Evolutionary conservation across 2,113 vertebrate species (phyloP), one percentile per base, ranked within the genome.

Genomic region (Toxotes jaculatrix): DNA sequence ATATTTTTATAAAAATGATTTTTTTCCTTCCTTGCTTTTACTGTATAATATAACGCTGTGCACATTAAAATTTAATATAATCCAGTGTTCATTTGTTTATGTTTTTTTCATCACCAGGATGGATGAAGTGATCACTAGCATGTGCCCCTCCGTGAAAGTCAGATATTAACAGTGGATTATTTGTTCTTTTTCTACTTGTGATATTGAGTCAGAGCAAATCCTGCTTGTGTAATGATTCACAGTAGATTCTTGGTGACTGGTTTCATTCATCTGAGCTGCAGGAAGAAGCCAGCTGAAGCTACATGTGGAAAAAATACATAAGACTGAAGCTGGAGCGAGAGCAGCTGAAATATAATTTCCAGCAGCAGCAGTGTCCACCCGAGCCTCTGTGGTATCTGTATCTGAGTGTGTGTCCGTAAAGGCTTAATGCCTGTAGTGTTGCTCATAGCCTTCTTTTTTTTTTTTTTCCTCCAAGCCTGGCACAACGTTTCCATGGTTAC

Each of bases 11-110:
- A 89, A 89, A 65, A 89, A 85, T 8, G 11, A 83, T 56, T 91
- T 80, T 49, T 88, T 83, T 72, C 70, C 82, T 91, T 89, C 45
- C 69, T 91, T 93, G 92, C 92, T 94, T 95, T 93, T 87, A 94
- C 77, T 95, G 94, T 95, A 93, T 67, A 87, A 90, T 91, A 90
- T 92, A 92, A 96, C 85, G 93, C 94, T 88, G 91, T 94, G 93
- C 94, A 96, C 94, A 96, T 94, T 95, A 95, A 96, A 91, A 89
- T 91, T 63, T 84, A 84, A 93, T 94, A 91, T 90, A 91, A 93
- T 87, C 80, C 74, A n/a, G 16, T 83, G 64, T 75, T 63, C 57
- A 67, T 80, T 38, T 80, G 75, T 79, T 65, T 72, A 34, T 47
- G 11, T 62, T 53, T 80, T 40, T 16, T 76, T 40, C 4, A 45